A percentile compares a stretch with the other conserved stretches of the same genome.
These are phyloP conservation scores for Rhagium mordax DNA, from an alignment of 2,888 invertebrate species.

Conservation along the genomic window DNA sequence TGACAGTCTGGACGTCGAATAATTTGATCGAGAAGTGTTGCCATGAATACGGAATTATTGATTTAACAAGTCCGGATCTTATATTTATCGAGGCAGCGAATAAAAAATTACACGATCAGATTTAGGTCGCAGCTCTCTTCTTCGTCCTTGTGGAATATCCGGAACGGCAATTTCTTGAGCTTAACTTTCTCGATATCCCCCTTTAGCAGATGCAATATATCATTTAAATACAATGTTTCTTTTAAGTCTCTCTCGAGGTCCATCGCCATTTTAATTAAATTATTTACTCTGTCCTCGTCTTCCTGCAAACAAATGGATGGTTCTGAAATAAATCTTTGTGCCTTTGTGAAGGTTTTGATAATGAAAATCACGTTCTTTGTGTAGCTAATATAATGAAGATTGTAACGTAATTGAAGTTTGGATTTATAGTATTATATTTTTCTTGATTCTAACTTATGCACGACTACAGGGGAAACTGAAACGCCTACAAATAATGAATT, in stretches of 20 bases:
- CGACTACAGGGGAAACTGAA: too few relatives aligned
- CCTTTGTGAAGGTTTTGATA: not conserved
- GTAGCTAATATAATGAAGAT: not conserved
- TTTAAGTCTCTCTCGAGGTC: slow-evolving; percentile 71
- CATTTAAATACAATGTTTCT: slow-evolving; percentile 73
- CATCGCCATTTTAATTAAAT: slow-evolving; percentile 69
- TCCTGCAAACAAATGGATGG: slow-evolving; percentile 57
- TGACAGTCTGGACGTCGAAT: slow-evolving; percentile 35
- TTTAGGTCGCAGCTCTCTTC: slow-evolving; percentile 41
- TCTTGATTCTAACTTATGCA: not conserved
- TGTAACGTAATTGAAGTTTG: not conserved
- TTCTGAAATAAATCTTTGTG: not conserved
- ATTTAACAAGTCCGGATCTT: slow-evolving; percentile 13
- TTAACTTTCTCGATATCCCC: slow-evolving; percentile 70
- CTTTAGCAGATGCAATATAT: slow-evolving; percentile 73
- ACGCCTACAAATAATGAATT: not conserved
- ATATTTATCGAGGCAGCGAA: not conserved
- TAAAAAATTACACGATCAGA: slow-evolving; percentile 45
- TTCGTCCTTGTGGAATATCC: slow-evolving; percentile 49
- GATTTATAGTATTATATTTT: not conserved
- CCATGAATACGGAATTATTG: slow-evolving; percentile 35
- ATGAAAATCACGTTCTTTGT: not conserved
- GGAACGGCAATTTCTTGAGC: slow-evolving; percentile 60
- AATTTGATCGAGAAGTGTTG: slow-evolving; percentile 31
- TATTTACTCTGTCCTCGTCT: slow-evolving; percentile 58